Conservation (phyloP, 2,113 vertebrate species). For the Megalops atlanticus region DNA sequence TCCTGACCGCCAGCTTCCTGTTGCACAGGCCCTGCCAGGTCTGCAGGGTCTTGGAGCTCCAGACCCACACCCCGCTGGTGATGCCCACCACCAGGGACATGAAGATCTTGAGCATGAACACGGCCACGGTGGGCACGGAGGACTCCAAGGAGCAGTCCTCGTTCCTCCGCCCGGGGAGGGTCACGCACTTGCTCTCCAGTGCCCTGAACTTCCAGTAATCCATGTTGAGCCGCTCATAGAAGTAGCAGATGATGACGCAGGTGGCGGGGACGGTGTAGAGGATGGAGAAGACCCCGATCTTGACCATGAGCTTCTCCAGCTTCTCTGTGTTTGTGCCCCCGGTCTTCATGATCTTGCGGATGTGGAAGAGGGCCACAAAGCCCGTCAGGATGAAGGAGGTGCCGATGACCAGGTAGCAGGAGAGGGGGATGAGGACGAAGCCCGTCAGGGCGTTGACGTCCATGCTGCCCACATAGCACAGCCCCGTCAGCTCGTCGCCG, state of each 20-base stretch:
- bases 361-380: constrained; percentile 86
- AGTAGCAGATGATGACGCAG: constrained; percentile 78
- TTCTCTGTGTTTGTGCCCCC: constrained; percentile 86
- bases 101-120: constrained; percentile 89
- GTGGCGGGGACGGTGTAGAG: constrained; percentile 78
- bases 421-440: constrained; percentile 81
- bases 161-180: constrained; percentile 62
- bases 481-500: constrained; percentile 81
- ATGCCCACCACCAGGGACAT: constrained; percentile 89
- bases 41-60: constrained; percentile 90
- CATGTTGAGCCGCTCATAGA: constrained; percentile 83
- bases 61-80: constrained; percentile 87
- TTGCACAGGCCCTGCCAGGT: constrained; percentile 85
- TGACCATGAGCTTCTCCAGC: constrained; percentile 88
- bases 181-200: constrained; percentile 67
- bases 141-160: constrained; percentile 76
- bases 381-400: constrained; percentile 85
- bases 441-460: constrained; percentile 72
- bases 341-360: constrained; percentile 85
- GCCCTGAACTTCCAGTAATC: constrained; percentile 80
- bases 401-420: constrained; percentile 82
- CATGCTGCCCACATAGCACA: constrained; percentile 84
- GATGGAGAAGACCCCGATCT: constrained; percentile 85
- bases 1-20: constrained; percentile 72
- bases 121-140: constrained; percentile 80